These are phyloP conservation scores for Anomalospiza imberbis DNA, from an alignment of 2,797 vertebrate genomes.

Conservation along the genomic window DNA sequence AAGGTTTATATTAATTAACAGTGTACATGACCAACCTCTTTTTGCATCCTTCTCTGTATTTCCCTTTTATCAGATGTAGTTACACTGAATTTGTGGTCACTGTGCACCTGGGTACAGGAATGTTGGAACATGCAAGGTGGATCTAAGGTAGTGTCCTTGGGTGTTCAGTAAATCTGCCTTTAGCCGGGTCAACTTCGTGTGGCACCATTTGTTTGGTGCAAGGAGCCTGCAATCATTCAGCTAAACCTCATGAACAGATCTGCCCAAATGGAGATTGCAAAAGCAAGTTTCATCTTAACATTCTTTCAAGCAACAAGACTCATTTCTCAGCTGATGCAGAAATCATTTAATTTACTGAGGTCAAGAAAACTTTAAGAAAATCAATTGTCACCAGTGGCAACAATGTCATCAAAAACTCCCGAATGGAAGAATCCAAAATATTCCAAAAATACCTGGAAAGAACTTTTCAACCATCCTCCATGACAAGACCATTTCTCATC, in stretches of 20 bases:
- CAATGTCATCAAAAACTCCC: not conserved
- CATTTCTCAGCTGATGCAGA: not conserved
- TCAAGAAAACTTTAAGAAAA: not conserved
- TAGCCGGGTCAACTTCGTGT: not conserved
- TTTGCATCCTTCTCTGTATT: not conserved
- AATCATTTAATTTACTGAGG: not conserved
- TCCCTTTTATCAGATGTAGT: not conserved
- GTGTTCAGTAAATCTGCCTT: not conserved
- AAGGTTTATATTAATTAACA: not conserved
- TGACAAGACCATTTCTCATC: not conserved
- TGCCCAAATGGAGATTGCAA: not conserved
- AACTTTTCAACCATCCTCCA: not conserved
- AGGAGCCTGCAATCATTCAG: not conserved
- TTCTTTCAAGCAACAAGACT: not conserved
- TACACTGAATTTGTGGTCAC: not conserved
- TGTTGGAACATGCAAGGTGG: not conserved
- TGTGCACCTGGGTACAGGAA: not conserved
- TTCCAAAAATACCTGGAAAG: not conserved
- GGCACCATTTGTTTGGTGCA: not conserved
- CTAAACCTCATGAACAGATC: not conserved
- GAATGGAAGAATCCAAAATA: not conserved
- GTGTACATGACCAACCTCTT: rapidly evolving
- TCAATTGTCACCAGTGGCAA: not conserved
- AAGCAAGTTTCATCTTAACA: not conserved
- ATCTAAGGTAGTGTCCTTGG: not conserved